Evolutionary conservation across 2,113 vertebrate species (phyloP).

Genomic region (Pterocles burchelli): DNA sequence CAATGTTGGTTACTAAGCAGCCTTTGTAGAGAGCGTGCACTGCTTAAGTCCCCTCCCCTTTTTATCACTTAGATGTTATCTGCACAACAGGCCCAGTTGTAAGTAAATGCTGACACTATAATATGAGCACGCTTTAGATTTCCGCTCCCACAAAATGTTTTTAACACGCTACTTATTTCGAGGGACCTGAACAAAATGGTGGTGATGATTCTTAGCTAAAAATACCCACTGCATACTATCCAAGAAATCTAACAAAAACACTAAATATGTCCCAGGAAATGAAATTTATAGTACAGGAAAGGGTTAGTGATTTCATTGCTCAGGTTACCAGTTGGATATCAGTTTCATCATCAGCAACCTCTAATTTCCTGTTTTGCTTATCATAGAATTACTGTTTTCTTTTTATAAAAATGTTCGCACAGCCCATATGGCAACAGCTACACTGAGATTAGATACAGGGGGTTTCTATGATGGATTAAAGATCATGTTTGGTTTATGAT

Average conservation of each 20-base stretch:
- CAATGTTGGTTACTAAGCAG: background rate
- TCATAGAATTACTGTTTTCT: slow-evolving; percentile 64
- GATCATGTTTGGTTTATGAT: slow-evolving; percentile 52
- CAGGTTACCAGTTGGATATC: slow-evolving; percentile 74
- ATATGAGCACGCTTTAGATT: background rate
- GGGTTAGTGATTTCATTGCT: slow-evolving; percentile 68
- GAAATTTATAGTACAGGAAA: slow-evolving; percentile 75
- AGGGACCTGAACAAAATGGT: background rate
- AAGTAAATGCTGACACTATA: background rate
- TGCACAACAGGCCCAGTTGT: background rate
- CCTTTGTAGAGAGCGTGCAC: background rate
- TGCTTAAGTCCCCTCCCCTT: background rate
- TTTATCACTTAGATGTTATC: background rate
- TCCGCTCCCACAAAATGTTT: background rate
- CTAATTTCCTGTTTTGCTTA: slow-evolving; percentile 82
- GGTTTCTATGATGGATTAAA: slow-evolving; percentile 60
- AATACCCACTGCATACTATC: background rate
- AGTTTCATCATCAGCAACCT: slow-evolving; percentile 71
- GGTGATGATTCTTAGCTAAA: background rate
- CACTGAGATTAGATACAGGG: slow-evolving; percentile 63
- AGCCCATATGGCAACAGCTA: slow-evolving; percentile 59
- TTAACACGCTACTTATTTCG: background rate
- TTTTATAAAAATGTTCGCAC: slow-evolving; percentile 56
- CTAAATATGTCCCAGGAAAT: slow-evolving; percentile 23
- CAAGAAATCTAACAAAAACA: slow-evolving; percentile 41